Evolutionary conservation across 2,797 vertebrate genomes (phyloP).

Genomic region (Pangasius mekongensis): DNA sequence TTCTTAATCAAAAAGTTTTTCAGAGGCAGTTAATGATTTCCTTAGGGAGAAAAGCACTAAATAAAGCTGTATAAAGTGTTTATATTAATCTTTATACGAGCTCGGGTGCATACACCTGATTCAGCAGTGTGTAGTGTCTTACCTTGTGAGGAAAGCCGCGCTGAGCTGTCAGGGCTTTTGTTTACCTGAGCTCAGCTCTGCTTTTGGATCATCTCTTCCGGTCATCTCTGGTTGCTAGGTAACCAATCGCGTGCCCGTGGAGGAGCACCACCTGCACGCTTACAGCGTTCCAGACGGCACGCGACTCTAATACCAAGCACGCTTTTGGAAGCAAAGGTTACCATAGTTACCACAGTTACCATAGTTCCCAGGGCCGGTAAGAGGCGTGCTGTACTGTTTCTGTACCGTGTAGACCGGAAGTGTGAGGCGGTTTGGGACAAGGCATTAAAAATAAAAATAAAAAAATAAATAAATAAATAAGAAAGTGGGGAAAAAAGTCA

Average conservation of each 20-base stretch:
- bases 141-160: slow-evolving; percentile 12
- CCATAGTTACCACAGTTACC: background rate
- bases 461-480: too few relatives aligned
- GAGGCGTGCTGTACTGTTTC: background rate
- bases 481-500: background rate
- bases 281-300: background rate
- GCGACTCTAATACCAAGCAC: background rate
- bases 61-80: background rate
- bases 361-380: background rate
- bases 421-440: background rate
- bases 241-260: slow-evolving; percentile 2
- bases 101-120: background rate
- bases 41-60: too few relatives aligned
- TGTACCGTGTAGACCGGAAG: background rate
- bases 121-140: background rate
- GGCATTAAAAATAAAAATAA: background rate
- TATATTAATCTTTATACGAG: background rate
- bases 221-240: slow-evolving; percentile 30
- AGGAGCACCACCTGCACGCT: background rate
- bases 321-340: background rate
- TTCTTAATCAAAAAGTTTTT: background rate
- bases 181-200: slow-evolving; percentile 17
- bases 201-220: slow-evolving; percentile 19
- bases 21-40: background rate
- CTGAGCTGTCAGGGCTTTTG: background rate